Percentiles rank a stretch among this genome's conserved stretches.
Conservation (phyloP, 1,140 invertebrate species). For the Mya arenaria region DNA sequence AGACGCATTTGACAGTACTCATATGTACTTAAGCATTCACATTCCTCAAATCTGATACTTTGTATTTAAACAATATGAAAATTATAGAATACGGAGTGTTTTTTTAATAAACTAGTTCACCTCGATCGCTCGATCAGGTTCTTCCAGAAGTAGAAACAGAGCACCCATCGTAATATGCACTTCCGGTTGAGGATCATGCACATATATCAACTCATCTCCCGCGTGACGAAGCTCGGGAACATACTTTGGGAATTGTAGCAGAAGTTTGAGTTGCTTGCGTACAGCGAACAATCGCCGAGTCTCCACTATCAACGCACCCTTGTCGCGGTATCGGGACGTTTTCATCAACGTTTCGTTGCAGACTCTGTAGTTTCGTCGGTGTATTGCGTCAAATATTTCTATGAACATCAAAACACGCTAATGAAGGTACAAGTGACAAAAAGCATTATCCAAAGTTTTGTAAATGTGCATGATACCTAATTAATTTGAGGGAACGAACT, state of each 20-base stretch:
- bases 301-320: background rate
- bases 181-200: constrained; percentile 18
- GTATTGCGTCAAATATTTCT: constrained; percentile 34
- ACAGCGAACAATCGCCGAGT: constrained; percentile 22
- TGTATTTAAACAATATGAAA: no score
- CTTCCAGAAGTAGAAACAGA: constrained; percentile 29
- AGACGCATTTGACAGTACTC: no score
- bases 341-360: constrained; percentile 6
- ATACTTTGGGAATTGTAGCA: constrained; percentile 13
- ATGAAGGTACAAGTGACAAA: no score
- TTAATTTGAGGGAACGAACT: no score
- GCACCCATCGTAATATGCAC: constrained; percentile 39
- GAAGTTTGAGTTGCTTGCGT: constrained; percentile 14
- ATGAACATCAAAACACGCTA: no score
- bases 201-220: background rate
- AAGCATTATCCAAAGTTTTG: no score
- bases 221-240: constrained; percentile 27
- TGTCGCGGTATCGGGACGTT: constrained; percentile 24
- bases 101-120: no score
- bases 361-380: constrained; percentile 24
- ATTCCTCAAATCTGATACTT: no score
- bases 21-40: no score
- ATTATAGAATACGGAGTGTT: no score
- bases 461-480: no score
- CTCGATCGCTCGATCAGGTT: constrained; percentile 37